phyloP scores from a whole-genome alignment of 2,113 vertebrate genomes.

The Hyperopisus bebe region DNA sequence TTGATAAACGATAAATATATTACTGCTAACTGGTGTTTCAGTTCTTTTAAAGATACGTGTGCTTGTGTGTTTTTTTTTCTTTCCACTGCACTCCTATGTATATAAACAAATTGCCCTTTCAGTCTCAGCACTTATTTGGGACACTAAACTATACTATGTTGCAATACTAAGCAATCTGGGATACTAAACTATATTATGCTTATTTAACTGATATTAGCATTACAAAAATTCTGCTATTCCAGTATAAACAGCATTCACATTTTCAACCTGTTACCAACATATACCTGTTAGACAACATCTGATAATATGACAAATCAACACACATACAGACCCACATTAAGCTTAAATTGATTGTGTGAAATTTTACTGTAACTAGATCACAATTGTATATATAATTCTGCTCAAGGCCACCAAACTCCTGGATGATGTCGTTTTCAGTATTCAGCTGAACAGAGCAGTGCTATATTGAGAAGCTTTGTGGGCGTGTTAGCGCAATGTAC shows the following conservation, averaged over 20 bases:
- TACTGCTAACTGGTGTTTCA: background rate
- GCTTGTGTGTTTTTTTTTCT: background rate
- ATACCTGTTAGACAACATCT: background rate
- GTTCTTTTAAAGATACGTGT: background rate
- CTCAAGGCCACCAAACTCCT: background rate
- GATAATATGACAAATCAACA: background rate
- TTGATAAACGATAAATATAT: background rate
- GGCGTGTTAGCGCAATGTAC: constrained; percentile 12
- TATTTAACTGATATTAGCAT: background rate
- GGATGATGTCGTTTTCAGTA: background rate
- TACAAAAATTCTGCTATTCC: background rate
- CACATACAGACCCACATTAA: background rate
- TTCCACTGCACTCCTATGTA: background rate
- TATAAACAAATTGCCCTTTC: background rate
- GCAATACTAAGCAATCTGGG: background rate
- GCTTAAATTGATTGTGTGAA: background rate
- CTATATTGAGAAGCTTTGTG: constrained; percentile 2
- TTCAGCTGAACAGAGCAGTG: background rate
- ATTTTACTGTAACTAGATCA: background rate
- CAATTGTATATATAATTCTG: background rate
- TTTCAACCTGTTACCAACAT: background rate
- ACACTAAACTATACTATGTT: background rate
- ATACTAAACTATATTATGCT: background rate
- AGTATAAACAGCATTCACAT: background rate
- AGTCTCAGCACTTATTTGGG: background rate